These are phyloP conservation scores for Yponomeuta sedellus DNA, from an alignment of 2,888 invertebrate genomes.

Conservation along the genomic window DNA sequence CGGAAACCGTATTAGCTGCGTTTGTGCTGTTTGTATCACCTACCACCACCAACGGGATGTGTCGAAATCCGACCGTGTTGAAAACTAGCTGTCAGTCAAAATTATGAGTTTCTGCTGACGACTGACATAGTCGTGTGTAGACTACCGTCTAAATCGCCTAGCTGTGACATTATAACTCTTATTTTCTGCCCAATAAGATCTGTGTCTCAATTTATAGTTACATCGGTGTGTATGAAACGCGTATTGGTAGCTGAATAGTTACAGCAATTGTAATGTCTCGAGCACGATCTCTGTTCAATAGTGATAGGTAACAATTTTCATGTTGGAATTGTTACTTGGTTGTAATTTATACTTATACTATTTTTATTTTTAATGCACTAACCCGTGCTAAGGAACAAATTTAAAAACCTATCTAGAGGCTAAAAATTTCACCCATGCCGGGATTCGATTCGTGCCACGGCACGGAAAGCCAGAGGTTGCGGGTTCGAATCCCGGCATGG, in stretches of 20 bases:
- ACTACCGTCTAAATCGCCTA: not conserved
- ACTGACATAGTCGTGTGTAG: slow-evolving; percentile 4
- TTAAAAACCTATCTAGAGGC: too few relatives aligned
- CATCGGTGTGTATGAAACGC: not conserved
- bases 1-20: slow-evolving; percentile 20
- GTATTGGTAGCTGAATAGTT: not conserved
- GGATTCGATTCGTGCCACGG: too few relatives aligned
- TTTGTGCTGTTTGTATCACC: slow-evolving; percentile 8
- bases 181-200: not conserved
- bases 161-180: not conserved
- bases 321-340: not conserved
- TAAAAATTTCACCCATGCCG: too few relatives aligned
- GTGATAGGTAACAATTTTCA: not conserved
- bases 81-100: slow-evolving; percentile 31
- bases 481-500: too few relatives aligned
- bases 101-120: slow-evolving; percentile 25
- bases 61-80: slow-evolving; percentile 25
- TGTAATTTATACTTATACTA: not conserved
- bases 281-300: slow-evolving; percentile 14
- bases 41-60: slow-evolving; percentile 19
- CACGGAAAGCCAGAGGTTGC: too few relatives aligned
- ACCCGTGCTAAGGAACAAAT: too few relatives aligned
- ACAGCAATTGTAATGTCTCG: slow-evolving; percentile 1
- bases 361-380: too few relatives aligned
- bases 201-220: not conserved